A percentile compares a stretch with the other conserved stretches of the same genome.
These are phyloP conservation scores for Hemitrygon akajei DNA, from an alignment of 2,797 vertebrate genomes.

Conservation along the genomic window DNA sequence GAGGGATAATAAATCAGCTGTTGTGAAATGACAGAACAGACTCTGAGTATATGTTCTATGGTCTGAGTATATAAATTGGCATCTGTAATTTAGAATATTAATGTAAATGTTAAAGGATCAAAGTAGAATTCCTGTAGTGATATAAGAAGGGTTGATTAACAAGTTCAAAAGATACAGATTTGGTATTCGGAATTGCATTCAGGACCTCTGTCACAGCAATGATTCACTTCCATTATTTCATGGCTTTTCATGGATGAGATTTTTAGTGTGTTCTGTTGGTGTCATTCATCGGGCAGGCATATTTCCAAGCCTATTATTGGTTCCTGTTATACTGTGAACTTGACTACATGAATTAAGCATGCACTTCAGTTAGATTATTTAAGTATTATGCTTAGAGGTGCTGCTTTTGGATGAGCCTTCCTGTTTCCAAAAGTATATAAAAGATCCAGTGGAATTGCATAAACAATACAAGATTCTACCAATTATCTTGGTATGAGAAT, in stretches of 20 bases:
- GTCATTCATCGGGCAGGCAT: neutral
- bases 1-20: too few species aligned
- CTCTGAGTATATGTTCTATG: too few species aligned
- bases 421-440: neutral
- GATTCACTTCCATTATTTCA: neutral
- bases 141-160: too few species aligned
- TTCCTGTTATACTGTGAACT: neutral
- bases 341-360: neutral
- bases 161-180: neutral
- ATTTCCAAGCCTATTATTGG: neutral
- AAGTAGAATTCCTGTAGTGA: too few species aligned
- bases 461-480: neutral
- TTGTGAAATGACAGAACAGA: too few species aligned
- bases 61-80: neutral
- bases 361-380: neutral
- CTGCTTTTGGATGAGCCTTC: neutral
- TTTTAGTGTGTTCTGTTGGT: too few species aligned
- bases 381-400: neutral
- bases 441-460: neutral
- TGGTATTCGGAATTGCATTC: too few species aligned
- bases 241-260: neutral
- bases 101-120: neutral
- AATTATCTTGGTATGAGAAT: neutral
- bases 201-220: neutral
- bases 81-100: neutral